Percentiles rank a stretch among this genome's conserved stretches.
phyloP scores from a whole-genome alignment of 2,797 vertebrate species.

The Oreochromis mossambicus region DNA sequence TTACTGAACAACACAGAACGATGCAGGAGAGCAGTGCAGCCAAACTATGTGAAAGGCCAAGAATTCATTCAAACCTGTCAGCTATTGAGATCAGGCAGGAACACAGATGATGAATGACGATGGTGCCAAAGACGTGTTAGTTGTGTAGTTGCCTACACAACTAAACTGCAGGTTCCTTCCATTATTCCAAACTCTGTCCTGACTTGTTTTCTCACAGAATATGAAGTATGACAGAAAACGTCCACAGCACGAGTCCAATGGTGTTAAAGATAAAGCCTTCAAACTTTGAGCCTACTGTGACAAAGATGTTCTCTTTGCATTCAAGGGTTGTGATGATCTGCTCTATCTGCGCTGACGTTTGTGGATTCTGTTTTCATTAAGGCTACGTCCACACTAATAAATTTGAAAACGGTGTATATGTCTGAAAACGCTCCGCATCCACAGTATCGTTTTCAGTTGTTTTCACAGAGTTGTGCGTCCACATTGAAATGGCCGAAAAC shows the following conservation, averaged over 20 bases:
- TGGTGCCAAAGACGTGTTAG: not conserved
- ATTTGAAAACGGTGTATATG: not conserved
- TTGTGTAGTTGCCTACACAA: not conserved
- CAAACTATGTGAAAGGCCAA: not conserved
- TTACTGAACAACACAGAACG: not conserved
- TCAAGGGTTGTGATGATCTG: not conserved
- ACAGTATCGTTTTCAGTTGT: too few relatives aligned
- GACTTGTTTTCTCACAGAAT: not conserved
- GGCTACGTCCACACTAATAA: not conserved
- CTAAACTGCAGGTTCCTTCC: not conserved
- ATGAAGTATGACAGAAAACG: not conserved
- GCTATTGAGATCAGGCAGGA: not conserved
- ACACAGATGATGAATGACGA: not conserved
- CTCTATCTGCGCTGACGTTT: not conserved
- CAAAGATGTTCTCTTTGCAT: not conserved
- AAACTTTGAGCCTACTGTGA: not conserved
- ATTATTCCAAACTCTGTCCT: not conserved
- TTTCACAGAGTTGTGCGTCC: not conserved
- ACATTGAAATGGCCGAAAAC: not conserved
- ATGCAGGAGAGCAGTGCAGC: slow-evolving; percentile 1
- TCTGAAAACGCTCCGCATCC: not conserved
- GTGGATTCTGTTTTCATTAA: not conserved
- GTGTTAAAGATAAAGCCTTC: not conserved
- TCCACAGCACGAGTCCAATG: not conserved
- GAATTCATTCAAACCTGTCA: slow-evolving; percentile 28